Base-by-base conservation (phyloP, 2,797 vertebrate genomes). In the Siniperca scherzeri region DNA sequence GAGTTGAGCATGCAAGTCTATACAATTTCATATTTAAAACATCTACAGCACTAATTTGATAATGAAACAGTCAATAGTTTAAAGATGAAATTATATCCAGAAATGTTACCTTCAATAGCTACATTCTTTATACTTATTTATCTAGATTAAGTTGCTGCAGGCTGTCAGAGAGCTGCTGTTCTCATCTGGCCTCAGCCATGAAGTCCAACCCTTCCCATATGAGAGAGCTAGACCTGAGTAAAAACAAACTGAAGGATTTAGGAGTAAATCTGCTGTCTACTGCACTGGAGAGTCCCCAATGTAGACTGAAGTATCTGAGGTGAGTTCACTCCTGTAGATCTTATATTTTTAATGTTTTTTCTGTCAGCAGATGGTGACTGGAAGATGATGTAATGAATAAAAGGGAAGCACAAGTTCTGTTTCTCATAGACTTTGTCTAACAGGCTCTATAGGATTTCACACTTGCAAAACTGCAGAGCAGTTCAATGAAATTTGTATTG, bases 81-180 rank as follows among this genome's bases (percentile, higher is more conserved):
- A 40, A 38, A 42, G 2, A 30, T 36, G 22, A 40, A 38, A 11
- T 10, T 40, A 0, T 25, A 19, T 36, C 64, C 12, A 25, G n/a
- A 36, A 59, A 30, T 52, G 33, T 60, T 69, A 1, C 7, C 56
- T 30, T 33, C n/a, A 62, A 3, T 44, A 55, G 13, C 11, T 60
- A 7, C 7, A 22, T 21, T n/a, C 2, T 67, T 22, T 30, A 16
- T 65, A 21, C 5, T 40, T 56, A 13, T 61, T 44, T 30, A 11
- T 50, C 19, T 56, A 84, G 82, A 55, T 55, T 84, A 60, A 76
- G 82, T 56, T 67, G 55, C 60, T 84, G 82, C 46, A 21, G 74
- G 27, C 30, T 85, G 11, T 81, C 78, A 19, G 69, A 73, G 25
- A 73, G 25, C 5, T 30, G 73, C 68, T 77, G 77, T 67, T 38